These are phyloP conservation scores for Smutsia temminckii DNA, from an alignment of 2,797 vertebrate genomes.

Conservation along the genomic window DNA sequence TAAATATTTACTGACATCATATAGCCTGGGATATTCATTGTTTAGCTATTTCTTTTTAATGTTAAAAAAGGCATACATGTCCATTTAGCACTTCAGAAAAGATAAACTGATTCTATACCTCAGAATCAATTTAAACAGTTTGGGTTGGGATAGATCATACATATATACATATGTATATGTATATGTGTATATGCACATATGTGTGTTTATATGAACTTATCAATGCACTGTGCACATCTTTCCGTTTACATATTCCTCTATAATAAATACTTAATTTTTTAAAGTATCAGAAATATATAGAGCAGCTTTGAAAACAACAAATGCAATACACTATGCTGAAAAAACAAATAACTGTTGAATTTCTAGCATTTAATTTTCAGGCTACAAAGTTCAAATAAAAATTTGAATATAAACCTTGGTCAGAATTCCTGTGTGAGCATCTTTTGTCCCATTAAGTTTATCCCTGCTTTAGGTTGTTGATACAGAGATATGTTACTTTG, in stretches of 20 bases:
- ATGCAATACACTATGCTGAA: neutral
- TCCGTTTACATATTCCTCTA: neutral
- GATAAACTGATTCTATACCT: neutral
- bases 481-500: neutral
- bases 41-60: neutral
- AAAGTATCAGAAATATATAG: neutral
- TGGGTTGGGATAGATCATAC: neutral
- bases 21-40: neutral
- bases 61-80: neutral
- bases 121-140: neutral
- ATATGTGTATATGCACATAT: too few relatives aligned
- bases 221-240: neutral
- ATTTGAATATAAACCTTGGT: neutral
- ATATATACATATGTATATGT: too few relatives aligned
- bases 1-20: neutral
- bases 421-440: neutral
- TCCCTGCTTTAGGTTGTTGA: neutral
- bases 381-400: neutral
- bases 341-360: neutral
- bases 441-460: neutral
- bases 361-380: neutral
- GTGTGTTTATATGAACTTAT: neutral
- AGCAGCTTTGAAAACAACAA: neutral
- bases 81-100: neutral
- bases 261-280: neutral